A percentile compares a stretch with the other conserved stretches of the same genome.
Conservation (phyloP, 2,113 vertebrate species). For the Gadus macrocephalus region DNA sequence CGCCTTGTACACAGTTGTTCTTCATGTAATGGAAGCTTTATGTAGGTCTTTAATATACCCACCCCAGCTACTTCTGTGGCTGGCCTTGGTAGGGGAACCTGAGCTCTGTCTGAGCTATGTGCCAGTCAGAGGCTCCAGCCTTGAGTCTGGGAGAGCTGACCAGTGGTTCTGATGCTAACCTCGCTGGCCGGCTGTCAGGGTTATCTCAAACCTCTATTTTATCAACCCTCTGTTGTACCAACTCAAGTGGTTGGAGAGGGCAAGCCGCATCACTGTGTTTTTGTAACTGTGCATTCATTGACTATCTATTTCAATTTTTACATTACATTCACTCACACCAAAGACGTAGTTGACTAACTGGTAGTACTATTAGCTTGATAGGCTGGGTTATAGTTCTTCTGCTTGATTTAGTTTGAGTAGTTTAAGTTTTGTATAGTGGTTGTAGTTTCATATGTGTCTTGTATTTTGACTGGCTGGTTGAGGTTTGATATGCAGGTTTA, state of each 20-base stretch:
- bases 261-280: conserved; percentile 20
- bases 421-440: neutral
- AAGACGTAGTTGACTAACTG: neutral
- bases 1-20: too few relatives aligned
- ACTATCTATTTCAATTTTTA: conserved; percentile 1
- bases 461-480: too few relatives aligned
- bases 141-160: neutral
- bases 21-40: too few relatives aligned
- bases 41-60: too few relatives aligned
- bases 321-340: neutral
- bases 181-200: conserved; percentile 30
- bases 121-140: neutral
- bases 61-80: too few relatives aligned
- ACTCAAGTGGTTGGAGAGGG: conserved; percentile 27
- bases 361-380: too few relatives aligned
- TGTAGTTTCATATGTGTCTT: neutral
- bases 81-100: neutral
- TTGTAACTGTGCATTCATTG: conserved; percentile 22
- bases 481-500: too few relatives aligned
- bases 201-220: conserved; percentile 48
- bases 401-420: neutral
- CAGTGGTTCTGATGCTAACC: neutral
- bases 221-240: conserved; percentile 39
- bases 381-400: too few relatives aligned
- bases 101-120: neutral